Conservation (phyloP, 2,888 invertebrate species). For the Latheticus oryzae region DNA sequence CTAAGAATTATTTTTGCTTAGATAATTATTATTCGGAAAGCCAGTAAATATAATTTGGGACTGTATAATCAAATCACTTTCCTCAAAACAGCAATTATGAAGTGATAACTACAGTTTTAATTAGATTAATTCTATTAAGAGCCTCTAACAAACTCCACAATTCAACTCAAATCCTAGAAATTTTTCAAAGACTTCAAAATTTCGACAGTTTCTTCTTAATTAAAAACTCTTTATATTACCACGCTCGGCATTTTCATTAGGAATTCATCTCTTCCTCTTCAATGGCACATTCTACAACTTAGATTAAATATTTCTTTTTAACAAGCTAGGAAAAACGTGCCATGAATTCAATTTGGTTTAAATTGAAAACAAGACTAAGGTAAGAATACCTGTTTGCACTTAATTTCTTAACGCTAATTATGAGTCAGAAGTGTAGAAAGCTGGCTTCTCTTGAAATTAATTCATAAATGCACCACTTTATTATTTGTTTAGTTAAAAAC, state of each 20-base stretch:
- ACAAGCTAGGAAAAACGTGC: slow-evolving; percentile 36
- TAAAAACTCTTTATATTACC: too few species aligned
- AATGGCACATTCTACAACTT: slow-evolving; percentile 35
- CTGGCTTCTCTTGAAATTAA: slow-evolving; percentile 19
- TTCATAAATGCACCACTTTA: slow-evolving; percentile 9
- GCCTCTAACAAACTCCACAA: slow-evolving; percentile 4
- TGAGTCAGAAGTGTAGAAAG: not conserved
- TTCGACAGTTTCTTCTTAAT: slow-evolving; percentile 32
- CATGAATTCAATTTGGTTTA: slow-evolving; percentile 28
- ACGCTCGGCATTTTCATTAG: slow-evolving; percentile 33
- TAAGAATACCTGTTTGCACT: slow-evolving; percentile 14
- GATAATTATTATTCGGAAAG: too few species aligned
- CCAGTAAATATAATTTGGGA: too few species aligned
- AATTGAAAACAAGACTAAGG: slow-evolving; percentile 24
- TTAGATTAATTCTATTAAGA: slow-evolving; percentile 29
- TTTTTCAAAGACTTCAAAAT: slow-evolving; percentile 24
- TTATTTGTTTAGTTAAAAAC: slow-evolving; percentile 17
- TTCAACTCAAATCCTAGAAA: slow-evolving; percentile 1
- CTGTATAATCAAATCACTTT: too few species aligned
- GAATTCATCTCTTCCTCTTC: slow-evolving; percentile 35
- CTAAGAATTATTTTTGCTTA: too few species aligned
- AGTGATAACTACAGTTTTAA: slow-evolving; percentile 40
- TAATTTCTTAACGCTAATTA: slow-evolving; percentile 12
- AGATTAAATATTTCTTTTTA: slow-evolving; percentile 42
- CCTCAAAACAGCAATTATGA: slow-evolving; percentile 38